Evolutionary conservation across 23 tunicate species (phyloP).

Genomic region (Halocynthia aurantium): DNA sequence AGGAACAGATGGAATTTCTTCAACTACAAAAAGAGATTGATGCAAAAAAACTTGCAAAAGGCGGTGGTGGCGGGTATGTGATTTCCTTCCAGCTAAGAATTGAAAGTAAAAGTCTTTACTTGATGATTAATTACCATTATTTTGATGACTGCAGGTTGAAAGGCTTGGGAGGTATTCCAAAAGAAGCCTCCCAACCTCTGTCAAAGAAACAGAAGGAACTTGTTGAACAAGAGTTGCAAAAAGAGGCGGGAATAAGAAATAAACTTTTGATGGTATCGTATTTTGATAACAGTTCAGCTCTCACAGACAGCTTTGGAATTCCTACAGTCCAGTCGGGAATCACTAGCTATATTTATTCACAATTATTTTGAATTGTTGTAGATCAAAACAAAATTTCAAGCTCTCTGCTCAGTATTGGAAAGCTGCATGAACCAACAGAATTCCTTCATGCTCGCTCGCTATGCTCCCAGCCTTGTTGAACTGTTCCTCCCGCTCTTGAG

Average conservation of each 20-base stretch:
- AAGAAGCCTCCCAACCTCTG: constrained; percentile 22
- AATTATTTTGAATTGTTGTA: background rate
- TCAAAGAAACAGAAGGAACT: constrained; percentile 77
- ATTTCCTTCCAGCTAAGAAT: too few species aligned
- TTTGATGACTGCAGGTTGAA: constrained; percentile 39
- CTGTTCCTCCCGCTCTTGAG: constrained; percentile 29
- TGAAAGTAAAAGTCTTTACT: too few species aligned
- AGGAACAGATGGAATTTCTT: constrained; percentile 63
- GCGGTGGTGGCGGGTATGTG: constrained; percentile 4
- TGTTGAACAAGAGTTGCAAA: constrained; percentile 63
- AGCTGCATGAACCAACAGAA: constrained; percentile 15
- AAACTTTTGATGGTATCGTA: constrained; percentile 30
- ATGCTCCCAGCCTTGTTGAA: constrained; percentile 28
- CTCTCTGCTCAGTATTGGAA: background rate
- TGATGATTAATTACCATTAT: too few species aligned
- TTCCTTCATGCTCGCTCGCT: background rate
- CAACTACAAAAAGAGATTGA: constrained; percentile 59
- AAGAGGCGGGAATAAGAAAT: constrained; percentile 44
- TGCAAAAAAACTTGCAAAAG: constrained; percentile 34
- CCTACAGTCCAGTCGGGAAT: background rate
- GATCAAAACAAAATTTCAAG: background rate
- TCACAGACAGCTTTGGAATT: background rate
- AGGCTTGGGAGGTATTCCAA: constrained; percentile 7
- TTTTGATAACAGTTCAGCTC: background rate
- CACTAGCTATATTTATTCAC: background rate